Evolutionary conservation across 2,113 vertebrate genomes (phyloP).

Genomic region (Nematolebias whitei): DNA sequence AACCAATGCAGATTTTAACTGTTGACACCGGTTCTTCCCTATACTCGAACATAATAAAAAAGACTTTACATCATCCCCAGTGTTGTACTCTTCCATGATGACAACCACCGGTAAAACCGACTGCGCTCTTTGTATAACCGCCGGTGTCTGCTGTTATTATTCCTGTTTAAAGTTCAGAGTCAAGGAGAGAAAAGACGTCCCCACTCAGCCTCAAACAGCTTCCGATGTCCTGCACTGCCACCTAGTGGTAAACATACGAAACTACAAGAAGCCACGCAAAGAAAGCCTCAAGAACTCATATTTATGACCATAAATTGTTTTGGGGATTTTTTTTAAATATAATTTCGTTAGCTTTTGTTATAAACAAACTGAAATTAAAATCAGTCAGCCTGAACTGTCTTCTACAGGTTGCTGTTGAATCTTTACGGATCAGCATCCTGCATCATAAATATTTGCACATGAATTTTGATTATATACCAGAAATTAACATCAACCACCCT

Average conservation of each 20-base stretch:
- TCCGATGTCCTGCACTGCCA: not conserved
- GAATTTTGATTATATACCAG: no score
- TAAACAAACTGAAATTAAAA: no score
- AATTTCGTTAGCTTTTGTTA: no score
- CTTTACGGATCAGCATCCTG: no score
- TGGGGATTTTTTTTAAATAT: no score
- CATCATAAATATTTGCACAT: no score
- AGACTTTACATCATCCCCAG: constrained; percentile 74
- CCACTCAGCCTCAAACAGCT: no score
- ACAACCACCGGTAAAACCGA: not conserved
- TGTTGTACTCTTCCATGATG: constrained; percentile 78
- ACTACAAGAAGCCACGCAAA: constrained; percentile 12
- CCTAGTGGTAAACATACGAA: not conserved
- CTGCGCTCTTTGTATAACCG: not conserved
- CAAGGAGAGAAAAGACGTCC: constrained; percentile 12
- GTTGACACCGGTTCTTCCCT: not conserved
- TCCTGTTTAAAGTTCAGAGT: not conserved
- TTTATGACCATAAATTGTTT: no score
- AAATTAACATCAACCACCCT: no score
- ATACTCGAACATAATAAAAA: not conserved
- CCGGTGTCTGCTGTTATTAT: constrained; percentile 22
- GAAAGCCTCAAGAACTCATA: no score
- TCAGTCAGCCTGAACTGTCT: no score
- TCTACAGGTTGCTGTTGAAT: no score
- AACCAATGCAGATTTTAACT: not conserved